These are phyloP conservation scores for Channa argus DNA, from an alignment of 2,113 vertebrate species.

Conservation along the genomic window DNA sequence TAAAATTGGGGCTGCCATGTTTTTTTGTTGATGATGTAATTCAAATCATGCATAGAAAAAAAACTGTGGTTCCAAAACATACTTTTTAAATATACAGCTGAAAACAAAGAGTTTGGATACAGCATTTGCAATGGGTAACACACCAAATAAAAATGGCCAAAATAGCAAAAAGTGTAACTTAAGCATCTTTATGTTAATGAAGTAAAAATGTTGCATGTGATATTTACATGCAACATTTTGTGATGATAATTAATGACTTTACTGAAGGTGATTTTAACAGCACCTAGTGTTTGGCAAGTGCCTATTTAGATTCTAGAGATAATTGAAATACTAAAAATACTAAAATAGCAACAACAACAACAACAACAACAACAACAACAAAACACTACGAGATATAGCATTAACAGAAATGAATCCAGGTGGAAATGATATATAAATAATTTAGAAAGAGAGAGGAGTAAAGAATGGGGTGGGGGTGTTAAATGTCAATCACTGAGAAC, in stretches of 20 bases:
- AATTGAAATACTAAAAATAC: neutral
- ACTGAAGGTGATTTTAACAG: neutral
- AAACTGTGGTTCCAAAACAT: too few relatives aligned
- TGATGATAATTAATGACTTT: neutral
- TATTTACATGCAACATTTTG: slow-evolving; percentile 13
- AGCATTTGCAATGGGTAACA: too few relatives aligned
- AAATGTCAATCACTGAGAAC: neutral
- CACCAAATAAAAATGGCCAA: neutral
- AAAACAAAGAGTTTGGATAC: too few relatives aligned
- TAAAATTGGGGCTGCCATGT: too few relatives aligned
- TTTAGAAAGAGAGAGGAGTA: neutral
- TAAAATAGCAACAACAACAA: neutral
- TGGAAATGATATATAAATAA: neutral
- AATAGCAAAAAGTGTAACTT: neutral
- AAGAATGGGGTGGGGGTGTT: neutral
- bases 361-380: neutral
- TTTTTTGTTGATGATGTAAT: too few relatives aligned
- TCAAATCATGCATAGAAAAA: too few relatives aligned
- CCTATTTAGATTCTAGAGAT: neutral
- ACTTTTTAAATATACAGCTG: too few relatives aligned
- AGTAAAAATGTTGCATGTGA: slow-evolving; percentile 7
- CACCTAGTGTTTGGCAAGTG: neutral
- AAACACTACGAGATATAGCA: neutral
- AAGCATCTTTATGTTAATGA: slow-evolving; percentile 2
- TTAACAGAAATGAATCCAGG: neutral